Evolutionary conservation across 2,797 vertebrate species (phyloP).

Genomic region (Enteromius fasciolatus): DNA sequence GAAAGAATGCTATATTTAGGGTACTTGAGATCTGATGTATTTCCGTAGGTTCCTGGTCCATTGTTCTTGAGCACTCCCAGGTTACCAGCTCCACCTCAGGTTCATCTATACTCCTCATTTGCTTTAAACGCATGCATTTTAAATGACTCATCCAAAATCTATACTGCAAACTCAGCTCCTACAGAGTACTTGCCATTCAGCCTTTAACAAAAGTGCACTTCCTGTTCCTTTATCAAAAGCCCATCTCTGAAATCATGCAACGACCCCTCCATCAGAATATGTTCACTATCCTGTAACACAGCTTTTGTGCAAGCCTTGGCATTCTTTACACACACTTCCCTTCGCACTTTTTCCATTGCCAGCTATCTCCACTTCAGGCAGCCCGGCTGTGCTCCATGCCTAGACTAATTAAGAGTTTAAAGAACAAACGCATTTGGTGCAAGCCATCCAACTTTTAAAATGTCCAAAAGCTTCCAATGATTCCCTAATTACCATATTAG

Average conservation of each 20-base stretch:
- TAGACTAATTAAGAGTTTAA: constrained; percentile 21
- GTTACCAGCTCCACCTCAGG: background rate
- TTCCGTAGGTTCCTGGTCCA: background rate
- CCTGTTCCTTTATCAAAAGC: constrained; percentile 1
- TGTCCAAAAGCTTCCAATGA: background rate
- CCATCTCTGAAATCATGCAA: background rate
- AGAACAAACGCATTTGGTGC: constrained; percentile 6
- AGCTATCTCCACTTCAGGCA: background rate
- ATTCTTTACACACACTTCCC: background rate
- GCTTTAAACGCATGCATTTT: background rate
- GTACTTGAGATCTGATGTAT: background rate
- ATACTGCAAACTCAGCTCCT: background rate
- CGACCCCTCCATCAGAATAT: background rate
- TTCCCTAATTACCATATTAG: constrained; percentile 28
- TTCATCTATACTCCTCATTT: background rate
- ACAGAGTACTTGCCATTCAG: background rate
- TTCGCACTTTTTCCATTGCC: background rate
- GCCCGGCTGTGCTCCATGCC: constrained; percentile 1
- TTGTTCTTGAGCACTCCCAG: background rate
- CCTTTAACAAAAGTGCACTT: background rate
- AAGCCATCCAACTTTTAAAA: constrained; percentile 10
- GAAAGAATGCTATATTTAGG: background rate
- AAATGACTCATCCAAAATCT: background rate
- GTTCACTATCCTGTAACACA: background rate
- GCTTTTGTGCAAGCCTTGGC: background rate